Evolutionary conservation across 2,888 invertebrate species (phyloP).

Genomic region (Zhuqinia jingwanae): DNA sequence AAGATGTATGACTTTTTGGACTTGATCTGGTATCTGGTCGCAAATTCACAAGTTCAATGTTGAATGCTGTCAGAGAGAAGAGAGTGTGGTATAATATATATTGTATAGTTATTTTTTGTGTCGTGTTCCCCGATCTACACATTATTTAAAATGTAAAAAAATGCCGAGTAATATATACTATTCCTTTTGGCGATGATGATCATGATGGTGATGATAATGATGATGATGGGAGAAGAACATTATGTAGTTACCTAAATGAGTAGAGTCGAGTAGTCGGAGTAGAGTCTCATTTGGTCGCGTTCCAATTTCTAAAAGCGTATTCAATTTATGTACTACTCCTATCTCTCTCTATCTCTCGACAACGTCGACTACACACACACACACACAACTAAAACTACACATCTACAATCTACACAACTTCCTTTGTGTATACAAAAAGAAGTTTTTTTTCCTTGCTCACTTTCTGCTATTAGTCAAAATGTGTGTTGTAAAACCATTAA

Average conservation of each 20-base stretch:
- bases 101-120: no score
- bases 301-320: conserved; percentile 34
- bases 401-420: background rate
- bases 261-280: background rate
- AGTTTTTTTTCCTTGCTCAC: background rate
- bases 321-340: conserved; percentile 29
- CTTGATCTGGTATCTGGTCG: background rate
- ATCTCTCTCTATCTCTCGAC: background rate
- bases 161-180: background rate
- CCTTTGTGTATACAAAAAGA: conserved; percentile 15
- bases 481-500: conserved; percentile 44
- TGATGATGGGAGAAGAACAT: conserved; percentile 1
- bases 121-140: no score
- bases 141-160: background rate
- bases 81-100: no score
- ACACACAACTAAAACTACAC: no score
- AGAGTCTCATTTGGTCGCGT: conserved; percentile 27
- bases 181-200: background rate
- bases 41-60: conserved; percentile 51
- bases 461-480: background rate
- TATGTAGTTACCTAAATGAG: conserved; percentile 13
- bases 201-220: background rate
- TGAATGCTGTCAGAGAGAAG: background rate
- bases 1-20: conserved; percentile 6
- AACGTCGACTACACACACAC: no score